These are phyloP conservation scores for Alethe diademata DNA, from an alignment of 2,113 vertebrate species.

Conservation along the genomic window DNA sequence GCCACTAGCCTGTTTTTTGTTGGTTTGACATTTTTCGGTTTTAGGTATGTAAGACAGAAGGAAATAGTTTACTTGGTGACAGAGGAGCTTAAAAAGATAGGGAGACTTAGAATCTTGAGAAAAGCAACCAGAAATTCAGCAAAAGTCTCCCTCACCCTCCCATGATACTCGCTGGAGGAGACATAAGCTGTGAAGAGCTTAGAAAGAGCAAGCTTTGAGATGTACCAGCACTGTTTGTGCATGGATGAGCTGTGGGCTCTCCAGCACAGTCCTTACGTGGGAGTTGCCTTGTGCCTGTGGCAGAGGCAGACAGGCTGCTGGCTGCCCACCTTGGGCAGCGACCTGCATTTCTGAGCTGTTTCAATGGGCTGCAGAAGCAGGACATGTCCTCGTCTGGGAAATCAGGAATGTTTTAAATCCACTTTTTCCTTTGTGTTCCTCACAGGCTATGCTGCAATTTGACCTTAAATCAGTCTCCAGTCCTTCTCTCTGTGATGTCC, in stretches of 20 bases:
- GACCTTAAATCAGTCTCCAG: neutral
- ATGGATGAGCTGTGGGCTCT: accelerated
- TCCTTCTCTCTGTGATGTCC: neutral
- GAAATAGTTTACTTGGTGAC: neutral
- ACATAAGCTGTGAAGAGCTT: neutral
- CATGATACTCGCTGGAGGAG: neutral
- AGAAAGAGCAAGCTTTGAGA: neutral
- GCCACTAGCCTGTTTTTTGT: neutral
- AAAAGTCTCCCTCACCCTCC: neutral
- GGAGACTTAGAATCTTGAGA: neutral
- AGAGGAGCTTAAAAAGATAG: neutral
- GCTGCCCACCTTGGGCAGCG: neutral
- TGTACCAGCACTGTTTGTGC: neutral
- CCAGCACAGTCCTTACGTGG: neutral
- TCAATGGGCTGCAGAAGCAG: neutral
- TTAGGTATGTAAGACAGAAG: neutral
- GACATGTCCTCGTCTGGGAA: neutral
- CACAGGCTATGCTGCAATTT: neutral
- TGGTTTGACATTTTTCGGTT: neutral
- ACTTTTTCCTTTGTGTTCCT: neutral
- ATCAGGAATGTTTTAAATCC: neutral
- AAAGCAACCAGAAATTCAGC: neutral
- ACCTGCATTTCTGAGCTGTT: neutral
- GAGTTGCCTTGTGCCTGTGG: neutral
- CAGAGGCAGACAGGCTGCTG: accelerated